A percentile compares a stretch with the other conserved stretches of the same genome.
phyloP scores from a whole-genome alignment of 2,113 vertebrate species.

The Dicerorhinus sumatrensis region DNA sequence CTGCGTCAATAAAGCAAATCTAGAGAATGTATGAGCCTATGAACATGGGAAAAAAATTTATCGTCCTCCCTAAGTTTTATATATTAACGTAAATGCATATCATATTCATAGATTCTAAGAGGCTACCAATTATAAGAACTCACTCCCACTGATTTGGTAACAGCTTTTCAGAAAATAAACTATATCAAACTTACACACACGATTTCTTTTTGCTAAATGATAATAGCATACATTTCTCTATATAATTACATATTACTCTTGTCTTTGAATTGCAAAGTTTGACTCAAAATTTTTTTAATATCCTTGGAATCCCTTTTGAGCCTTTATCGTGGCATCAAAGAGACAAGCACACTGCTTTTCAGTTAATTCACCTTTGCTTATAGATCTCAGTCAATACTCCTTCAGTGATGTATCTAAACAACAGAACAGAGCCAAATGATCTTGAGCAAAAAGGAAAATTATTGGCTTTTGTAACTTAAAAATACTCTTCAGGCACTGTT shows the following conservation, averaged over 20 bases:
- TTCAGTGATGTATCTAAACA: not conserved
- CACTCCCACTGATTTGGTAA: not conserved
- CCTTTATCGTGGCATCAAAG: not conserved
- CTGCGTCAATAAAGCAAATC: not conserved
- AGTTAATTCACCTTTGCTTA: not conserved
- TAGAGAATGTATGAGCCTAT: not conserved
- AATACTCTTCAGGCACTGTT: not conserved
- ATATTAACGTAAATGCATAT: not conserved
- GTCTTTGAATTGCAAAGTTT: constrained; percentile 1
- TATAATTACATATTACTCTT: not conserved
- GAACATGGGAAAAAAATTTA: not conserved
- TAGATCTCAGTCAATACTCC: not conserved
- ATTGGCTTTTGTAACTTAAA: not conserved
- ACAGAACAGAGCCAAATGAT: not conserved
- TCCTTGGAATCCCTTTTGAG: not conserved
- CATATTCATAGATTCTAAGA: not conserved
- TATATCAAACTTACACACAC: not conserved
- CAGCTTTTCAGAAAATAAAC: constrained; percentile 55
- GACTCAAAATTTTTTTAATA: not conserved
- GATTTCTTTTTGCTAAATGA: constrained; percentile 24
- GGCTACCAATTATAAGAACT: not conserved
- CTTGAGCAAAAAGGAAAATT: not conserved
- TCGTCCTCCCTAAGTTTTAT: not conserved
- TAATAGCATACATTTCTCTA: not conserved
- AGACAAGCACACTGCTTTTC: not conserved